These are phyloP conservation scores for Nymphicus hollandicus DNA, from an alignment of 2,113 vertebrate genomes.

Conservation along the genomic window DNA sequence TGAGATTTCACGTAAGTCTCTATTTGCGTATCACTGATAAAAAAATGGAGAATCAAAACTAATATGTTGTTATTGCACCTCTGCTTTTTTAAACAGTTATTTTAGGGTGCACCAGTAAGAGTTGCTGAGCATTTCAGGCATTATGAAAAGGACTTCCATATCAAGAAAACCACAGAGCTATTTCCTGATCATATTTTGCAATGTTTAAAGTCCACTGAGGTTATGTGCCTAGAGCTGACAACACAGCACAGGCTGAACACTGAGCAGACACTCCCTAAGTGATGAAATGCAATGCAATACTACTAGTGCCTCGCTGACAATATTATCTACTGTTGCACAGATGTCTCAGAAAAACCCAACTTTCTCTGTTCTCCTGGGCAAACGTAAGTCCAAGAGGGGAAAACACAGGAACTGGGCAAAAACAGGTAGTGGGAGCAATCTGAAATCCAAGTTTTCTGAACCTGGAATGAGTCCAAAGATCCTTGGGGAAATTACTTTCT, in stretches of 20 bases:
- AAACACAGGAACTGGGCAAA: neutral
- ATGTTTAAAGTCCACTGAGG: neutral
- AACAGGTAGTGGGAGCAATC: neutral
- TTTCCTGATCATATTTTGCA: slow-evolving; percentile 38
- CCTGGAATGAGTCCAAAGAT: neutral
- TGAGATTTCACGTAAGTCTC: neutral
- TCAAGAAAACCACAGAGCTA: neutral
- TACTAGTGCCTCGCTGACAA: slow-evolving; percentile 11
- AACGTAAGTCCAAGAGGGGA: neutral
- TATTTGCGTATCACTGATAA: neutral
- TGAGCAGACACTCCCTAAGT: neutral
- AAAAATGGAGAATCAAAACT: neutral
- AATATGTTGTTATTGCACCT: neutral
- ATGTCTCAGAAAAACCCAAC: slow-evolving; percentile 14
- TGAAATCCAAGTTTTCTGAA: neutral
- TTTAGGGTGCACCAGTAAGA: neutral
- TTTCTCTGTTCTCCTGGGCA: slow-evolving; percentile 1
- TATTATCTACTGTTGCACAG: slow-evolving; percentile 22
- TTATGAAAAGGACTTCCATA: neutral
- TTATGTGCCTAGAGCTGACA: neutral
- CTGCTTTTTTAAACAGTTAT: neutral
- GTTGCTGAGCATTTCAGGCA: neutral
- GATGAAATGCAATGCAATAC: slow-evolving; percentile 6
- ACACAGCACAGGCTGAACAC: neutral
- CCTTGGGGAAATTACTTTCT: neutral